Conservation (phyloP, 2,888 invertebrate genomes). For the Minunthozetes semirufus region DNA sequence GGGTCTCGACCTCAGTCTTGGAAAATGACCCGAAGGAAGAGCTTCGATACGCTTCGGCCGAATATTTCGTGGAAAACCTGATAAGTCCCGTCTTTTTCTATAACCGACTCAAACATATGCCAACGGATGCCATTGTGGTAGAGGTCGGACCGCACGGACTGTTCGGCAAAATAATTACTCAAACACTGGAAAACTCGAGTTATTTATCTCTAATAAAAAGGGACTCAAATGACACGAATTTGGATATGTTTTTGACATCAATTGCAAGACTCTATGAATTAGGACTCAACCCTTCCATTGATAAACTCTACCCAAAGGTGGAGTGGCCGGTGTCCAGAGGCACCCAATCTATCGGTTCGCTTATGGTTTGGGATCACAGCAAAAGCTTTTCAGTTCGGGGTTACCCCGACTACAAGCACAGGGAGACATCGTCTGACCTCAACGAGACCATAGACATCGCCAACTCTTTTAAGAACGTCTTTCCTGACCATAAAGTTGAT, state of each 20-base stretch:
- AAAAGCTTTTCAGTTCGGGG: constrained; percentile 48
- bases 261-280: constrained; percentile 72
- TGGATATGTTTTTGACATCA: constrained; percentile 65
- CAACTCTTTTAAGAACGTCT: neutral
- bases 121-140: constrained; percentile 75
- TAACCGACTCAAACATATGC: constrained; percentile 74
- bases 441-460: constrained; percentile 40
- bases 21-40: constrained; percentile 63
- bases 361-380: constrained; percentile 82
- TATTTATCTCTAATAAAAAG: constrained; percentile 80
- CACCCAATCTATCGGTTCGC: constrained; percentile 79
- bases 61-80: constrained; percentile 92
- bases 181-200: neutral
- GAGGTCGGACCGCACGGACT: constrained; percentile 95
- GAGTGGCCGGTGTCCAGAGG: constrained; percentile 71
- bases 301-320: constrained; percentile 60
- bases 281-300: constrained; percentile 68
- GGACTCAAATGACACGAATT: constrained; percentile 64
- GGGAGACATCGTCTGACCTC: constrained; percentile 53
- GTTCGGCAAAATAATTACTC: constrained; percentile 27
- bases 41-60: constrained; percentile 73
- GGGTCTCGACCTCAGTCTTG: constrained; percentile 90
- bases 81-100: constrained; percentile 86
- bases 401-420: constrained; percentile 39
- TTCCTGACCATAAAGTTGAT: constrained; percentile 47